Evolutionary conservation across 2,797 vertebrate species (phyloP), one percentile per base, ranked within the genome.

Genomic region (Hypotaenidia philippensis): DNA sequence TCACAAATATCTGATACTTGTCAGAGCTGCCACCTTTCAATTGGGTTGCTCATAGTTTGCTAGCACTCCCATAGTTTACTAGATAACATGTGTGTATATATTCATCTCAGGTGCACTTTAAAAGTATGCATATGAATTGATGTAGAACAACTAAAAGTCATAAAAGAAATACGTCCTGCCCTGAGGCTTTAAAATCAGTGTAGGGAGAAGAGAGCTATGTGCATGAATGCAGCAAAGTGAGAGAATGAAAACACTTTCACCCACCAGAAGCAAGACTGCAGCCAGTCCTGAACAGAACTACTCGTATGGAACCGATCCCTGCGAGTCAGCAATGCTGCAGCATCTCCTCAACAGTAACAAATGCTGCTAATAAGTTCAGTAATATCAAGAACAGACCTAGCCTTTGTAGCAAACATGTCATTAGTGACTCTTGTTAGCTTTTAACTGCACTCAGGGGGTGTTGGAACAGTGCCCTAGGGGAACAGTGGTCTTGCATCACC

Each of bases 391-490:
- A 19, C 63, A 93, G 66, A 75, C 56, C 32, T 74, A 2, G 40
- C 20, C 20, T 88, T 82, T 44, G 59, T 47, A 7, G 12, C 70
- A 53, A 82, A 13, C 26, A 4, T 10, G 20, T 41, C 52, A 40
- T 91, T 94, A 78, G 66, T 70, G 74, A 64, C 49, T 83, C 61
- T 49, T 69, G 61, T 83, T 89, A 72, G 44, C 40, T 87, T 94
- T 94, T 76, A 70, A 66, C 49, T 76, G 63, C 40, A 25, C 69
- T 81, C 83, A 23, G 68, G 69, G 63, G 44, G 13, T 0, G 0
- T 47, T 85, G 87, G 68, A 87, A 44, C 18, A n/a, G 55, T 71
- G 64, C 82, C 57, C 59, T 60, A 13, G 49, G 74, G 60, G 83
- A 45, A 53, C 10, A 13, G 20, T 21, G 29, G 49, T 23, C 36